Evolutionary conservation across 2,113 vertebrate genomes (phyloP).

Genomic region (Pygoscelis antarcticus): DNA sequence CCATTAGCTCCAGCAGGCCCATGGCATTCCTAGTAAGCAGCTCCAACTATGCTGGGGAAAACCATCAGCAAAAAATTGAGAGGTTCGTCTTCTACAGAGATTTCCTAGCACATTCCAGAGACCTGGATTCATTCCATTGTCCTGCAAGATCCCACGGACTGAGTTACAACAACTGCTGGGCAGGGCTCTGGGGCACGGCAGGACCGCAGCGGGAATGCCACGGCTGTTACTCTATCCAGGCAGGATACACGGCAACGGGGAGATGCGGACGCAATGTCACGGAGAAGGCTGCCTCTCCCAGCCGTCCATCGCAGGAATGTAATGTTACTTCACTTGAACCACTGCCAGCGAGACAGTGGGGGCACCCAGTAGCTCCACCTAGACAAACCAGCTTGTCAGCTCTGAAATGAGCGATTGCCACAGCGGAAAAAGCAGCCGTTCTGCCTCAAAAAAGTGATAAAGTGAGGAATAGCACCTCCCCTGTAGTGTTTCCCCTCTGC

Average conservation of each 20-base stretch:
- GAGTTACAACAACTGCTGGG: conserved; percentile 46
- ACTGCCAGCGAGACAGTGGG: background rate
- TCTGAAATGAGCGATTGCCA: background rate
- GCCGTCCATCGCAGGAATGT: background rate
- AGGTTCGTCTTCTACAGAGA: background rate
- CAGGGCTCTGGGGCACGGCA: background rate
- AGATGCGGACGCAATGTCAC: background rate
- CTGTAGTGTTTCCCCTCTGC: background rate
- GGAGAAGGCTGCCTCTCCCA: background rate
- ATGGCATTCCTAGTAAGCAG: background rate
- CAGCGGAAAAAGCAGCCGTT: background rate
- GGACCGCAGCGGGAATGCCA: background rate
- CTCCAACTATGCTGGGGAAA: background rate
- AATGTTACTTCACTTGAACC: background rate
- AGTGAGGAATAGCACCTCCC: background rate
- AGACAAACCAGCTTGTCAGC: background rate
- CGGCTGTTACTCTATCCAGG: background rate
- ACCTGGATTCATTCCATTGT: conserved; percentile 13
- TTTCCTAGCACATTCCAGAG: background rate
- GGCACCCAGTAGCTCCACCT: background rate
- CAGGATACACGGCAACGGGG: background rate
- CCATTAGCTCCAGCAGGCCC: background rate
- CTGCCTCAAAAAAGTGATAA: background rate
- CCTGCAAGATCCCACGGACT: background rate
- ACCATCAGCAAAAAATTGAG: background rate